Evolutionary conservation across 2,888 invertebrate genomes (phyloP).

Genomic region (Polydrusus tereticollis): DNA sequence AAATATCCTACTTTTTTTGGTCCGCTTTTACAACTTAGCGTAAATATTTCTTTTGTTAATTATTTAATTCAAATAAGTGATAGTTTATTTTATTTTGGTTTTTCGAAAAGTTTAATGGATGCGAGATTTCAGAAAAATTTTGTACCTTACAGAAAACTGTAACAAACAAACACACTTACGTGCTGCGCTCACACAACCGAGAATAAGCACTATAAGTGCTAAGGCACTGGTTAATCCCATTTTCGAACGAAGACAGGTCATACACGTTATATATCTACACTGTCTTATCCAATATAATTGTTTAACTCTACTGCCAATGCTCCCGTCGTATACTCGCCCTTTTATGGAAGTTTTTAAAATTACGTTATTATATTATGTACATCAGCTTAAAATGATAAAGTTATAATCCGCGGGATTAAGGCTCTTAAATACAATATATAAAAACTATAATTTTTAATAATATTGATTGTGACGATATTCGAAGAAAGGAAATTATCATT

Average conservation of each 20-base stretch:
- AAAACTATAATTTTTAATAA: too few relatives aligned
- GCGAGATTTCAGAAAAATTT: too few relatives aligned
- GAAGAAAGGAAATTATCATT: too few relatives aligned
- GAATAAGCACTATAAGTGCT: slow-evolving; percentile 4
- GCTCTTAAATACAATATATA: too few relatives aligned
- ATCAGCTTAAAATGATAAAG: neutral
- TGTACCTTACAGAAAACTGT: neutral
- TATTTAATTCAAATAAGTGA: too few relatives aligned
- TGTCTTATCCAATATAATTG: neutral
- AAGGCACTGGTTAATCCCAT: slow-evolving; percentile 4
- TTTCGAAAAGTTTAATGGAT: too few relatives aligned
- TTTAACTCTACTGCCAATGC: neutral
- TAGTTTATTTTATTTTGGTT: too few relatives aligned
- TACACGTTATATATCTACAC: slow-evolving; percentile 7
- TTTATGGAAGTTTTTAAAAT: neutral
- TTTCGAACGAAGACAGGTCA: slow-evolving; percentile 10
- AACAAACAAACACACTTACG: slow-evolving; percentile 18
- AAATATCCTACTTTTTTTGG: too few relatives aligned
- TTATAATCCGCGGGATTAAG: neutral
- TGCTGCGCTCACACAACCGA: slow-evolving; percentile 20
- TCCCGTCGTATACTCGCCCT: neutral
- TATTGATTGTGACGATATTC: too few relatives aligned
- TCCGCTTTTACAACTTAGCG: too few relatives aligned
- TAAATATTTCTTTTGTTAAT: too few relatives aligned
- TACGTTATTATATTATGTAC: neutral